A percentile compares a stretch with the other conserved stretches of the same genome.
Evolutionary conservation across 1,140 invertebrate genomes (phyloP).

Genomic region (Diabrotica undecimpunctata): DNA sequence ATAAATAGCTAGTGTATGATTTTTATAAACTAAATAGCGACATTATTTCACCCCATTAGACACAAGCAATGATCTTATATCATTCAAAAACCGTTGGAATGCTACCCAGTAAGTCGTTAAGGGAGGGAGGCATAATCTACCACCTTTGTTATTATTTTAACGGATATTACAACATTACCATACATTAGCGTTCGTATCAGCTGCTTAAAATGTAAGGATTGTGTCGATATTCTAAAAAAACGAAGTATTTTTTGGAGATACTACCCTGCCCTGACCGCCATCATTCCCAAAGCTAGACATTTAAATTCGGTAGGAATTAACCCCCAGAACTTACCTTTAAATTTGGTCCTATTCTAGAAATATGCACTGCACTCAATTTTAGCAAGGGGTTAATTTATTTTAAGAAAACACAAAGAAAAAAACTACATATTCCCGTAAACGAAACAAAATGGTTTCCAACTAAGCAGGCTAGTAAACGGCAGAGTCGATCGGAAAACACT

Average conservation of each 20-base stretch:
- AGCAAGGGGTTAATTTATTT: conserved; percentile 15
- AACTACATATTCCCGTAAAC: conserved; percentile 38
- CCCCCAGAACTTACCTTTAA: conserved; percentile 27
- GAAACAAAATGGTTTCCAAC: conserved; percentile 46
- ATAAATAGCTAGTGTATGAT: background rate
- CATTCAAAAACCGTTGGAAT: conserved; percentile 30
- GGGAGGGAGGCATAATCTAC: background rate
- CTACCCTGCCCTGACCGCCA: conserved; percentile 31
- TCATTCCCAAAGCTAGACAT: conserved; percentile 22
- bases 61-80: background rate
- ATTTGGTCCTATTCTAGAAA: conserved; percentile 9
- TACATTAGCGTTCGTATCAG: background rate
- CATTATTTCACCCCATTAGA: too few relatives aligned
- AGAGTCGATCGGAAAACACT: conserved; percentile 30
- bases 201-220: background rate
- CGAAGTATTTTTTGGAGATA: background rate
- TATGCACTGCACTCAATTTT: conserved; percentile 18
- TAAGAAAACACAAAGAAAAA: conserved; percentile 29
- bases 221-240: background rate
- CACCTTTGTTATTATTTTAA: background rate
- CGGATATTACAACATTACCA: background rate
- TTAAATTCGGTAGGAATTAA: conserved; percentile 16
- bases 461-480: conserved; percentile 34
- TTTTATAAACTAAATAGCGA: background rate
- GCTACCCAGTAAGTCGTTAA: conserved; percentile 4